Conservation (phyloP, 2,888 invertebrate species). For the Apantesis nais region DNA sequence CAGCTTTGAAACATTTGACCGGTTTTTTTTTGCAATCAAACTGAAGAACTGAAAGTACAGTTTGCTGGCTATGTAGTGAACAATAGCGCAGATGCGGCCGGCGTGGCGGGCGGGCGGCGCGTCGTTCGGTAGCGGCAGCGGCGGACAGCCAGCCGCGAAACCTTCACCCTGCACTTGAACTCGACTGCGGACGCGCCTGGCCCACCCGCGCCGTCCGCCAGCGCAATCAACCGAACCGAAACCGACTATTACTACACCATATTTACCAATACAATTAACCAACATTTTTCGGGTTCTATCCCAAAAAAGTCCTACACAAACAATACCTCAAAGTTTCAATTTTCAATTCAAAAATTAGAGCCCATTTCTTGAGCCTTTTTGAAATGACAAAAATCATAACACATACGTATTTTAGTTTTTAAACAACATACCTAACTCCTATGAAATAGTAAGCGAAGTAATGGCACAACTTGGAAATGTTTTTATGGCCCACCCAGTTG, state of each 20-base stretch:
- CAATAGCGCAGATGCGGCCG: slow-evolving; percentile 33
- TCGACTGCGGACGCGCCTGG: slow-evolving; percentile 54
- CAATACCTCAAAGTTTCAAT: slow-evolving; percentile 1
- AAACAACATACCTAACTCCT: not conserved
- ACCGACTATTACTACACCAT: slow-evolving; percentile 60
- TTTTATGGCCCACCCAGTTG: slow-evolving; percentile 29
- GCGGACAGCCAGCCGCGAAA: slow-evolving; percentile 53
- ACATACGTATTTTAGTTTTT: not conserved
- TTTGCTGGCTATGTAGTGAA: slow-evolving; percentile 25
- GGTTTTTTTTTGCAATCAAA: slow-evolving; percentile 14
- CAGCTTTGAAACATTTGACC: slow-evolving; percentile 17
- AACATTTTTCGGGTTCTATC: slow-evolving; percentile 5
- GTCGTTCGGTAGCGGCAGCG: slow-evolving; percentile 27
- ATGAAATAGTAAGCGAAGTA: slow-evolving; percentile 17
- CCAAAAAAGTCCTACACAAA: slow-evolving; percentile 11
- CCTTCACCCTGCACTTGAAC: slow-evolving; percentile 85
- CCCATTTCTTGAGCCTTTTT: not conserved
- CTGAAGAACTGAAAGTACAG: slow-evolving; percentile 27
- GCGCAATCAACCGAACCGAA: slow-evolving; percentile 72
- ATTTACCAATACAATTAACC: slow-evolving; percentile 16
- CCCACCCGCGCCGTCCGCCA: slow-evolving; percentile 59
- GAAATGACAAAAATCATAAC: not conserved
- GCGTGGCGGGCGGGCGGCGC: slow-evolving; percentile 28
- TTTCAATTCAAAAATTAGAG: not conserved
- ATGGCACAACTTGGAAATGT: slow-evolving; percentile 31